Evolutionary conservation across 2,113 vertebrate genomes (phyloP), one percentile per base, ranked within the genome.

Genomic region (Trematomus loennbergii): DNA sequence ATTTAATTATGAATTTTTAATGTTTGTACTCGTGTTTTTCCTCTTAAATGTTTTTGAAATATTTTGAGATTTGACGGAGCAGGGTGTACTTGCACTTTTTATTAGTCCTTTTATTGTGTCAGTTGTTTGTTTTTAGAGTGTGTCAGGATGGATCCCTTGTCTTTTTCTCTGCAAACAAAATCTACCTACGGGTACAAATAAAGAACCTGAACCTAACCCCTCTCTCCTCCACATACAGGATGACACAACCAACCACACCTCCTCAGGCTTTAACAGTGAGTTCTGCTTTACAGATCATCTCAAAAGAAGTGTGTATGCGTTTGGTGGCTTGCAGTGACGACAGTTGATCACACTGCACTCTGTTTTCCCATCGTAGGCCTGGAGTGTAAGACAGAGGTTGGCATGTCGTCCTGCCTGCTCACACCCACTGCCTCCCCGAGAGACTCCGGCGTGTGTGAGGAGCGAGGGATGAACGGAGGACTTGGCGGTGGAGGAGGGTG

Each of bases 381-480:
- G 9, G 87, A 77, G 58, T 93, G 84, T 79, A 94, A 93, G 86
- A 82, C 87, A 12, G 95, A 95, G 69, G 91, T 92, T 1, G 90
- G 88, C 0, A 91, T 89, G 72, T 93, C 94, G 0, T 95, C 95
- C 53, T 96, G 94, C 70, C 90, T 95, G 68, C 95, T 95, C 66
- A 95, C 95, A 15, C 95, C 95, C 70, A 94, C 94, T 0, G 94
- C 95, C 25, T 96, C 95, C 17, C 95, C 94, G 0, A 85, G 83
- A 67, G 91, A 93, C 61, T 79, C 87, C 0, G 77, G 86, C 67
- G 67, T 79, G 52, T 80, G 87, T 20, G 94, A 95, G 59, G 94
- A 95, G 5, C 87, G 78, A 78, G 90, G 85, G 74, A 83, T 94
- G 20, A 93, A 92, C 17, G 93, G 90, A 83, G 91, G 69, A 54